These are phyloP conservation scores for Darevskia nairensis DNA, from an alignment of 2,797 vertebrate genomes.

Conservation along the genomic window DNA sequence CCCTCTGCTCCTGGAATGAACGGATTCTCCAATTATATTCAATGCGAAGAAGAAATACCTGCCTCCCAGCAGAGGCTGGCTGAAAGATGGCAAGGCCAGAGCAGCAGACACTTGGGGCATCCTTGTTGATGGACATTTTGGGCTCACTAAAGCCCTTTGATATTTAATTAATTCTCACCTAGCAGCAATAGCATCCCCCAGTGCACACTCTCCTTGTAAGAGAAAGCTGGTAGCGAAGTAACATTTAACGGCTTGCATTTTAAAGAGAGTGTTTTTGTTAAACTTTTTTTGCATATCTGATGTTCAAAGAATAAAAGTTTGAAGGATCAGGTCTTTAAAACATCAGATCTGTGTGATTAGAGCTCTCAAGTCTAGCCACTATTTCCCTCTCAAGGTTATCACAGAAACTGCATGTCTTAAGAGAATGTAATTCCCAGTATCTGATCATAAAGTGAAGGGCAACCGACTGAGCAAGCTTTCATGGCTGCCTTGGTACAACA, in stretches of 20 bases:
- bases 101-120: too few relatives aligned
- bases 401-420: conserved; percentile 39
- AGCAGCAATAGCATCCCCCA: neutral
- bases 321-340: conserved; percentile 42
- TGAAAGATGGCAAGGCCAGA: neutral
- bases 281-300: conserved; percentile 30
- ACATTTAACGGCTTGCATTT: neutral
- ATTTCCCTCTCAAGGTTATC: conserved; percentile 28
- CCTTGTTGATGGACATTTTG: neutral
- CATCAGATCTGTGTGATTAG: conserved; percentile 21
- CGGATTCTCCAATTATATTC: neutral
- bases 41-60: neutral
- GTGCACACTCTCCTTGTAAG: too few relatives aligned
- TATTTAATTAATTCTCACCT: too few relatives aligned
- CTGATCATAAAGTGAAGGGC: conserved; percentile 16
- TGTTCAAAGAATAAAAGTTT: conserved; percentile 22
- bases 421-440: conserved; percentile 43
- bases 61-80: neutral
- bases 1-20: neutral
- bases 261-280: conserved; percentile 26
- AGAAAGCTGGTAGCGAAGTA: neutral
- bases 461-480: conserved; percentile 19
- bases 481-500: conserved; percentile 39
- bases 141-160: too few relatives aligned
- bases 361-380: neutral